These are phyloP conservation scores for Diogma glabrata DNA, from an alignment of 2,888 invertebrate species.

Conservation along the genomic window DNA sequence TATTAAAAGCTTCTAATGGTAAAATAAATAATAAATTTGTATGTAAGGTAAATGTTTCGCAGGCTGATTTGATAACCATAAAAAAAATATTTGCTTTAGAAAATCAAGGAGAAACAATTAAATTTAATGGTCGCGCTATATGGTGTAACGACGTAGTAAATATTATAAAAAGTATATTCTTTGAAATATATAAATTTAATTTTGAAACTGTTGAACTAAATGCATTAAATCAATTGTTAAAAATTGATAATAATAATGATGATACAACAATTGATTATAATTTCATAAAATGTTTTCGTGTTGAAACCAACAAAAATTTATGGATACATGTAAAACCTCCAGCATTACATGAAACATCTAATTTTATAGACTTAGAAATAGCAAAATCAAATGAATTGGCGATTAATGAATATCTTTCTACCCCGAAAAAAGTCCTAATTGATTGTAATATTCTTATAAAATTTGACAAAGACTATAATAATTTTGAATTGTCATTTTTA, in stretches of 20 bases:
- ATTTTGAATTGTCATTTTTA: background rate
- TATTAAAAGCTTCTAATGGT: too few species aligned
- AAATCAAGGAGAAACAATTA: background rate
- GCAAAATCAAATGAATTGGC: background rate
- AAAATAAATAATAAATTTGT: background rate
- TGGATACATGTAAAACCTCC: background rate
- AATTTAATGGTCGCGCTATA: background rate
- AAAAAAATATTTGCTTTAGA: background rate
- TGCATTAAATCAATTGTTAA: too few species aligned
- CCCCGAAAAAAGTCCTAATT: background rate
- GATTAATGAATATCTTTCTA: background rate
- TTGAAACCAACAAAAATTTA: background rate
- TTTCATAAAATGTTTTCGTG: background rate
- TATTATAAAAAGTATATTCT: background rate
- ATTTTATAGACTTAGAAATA: background rate
- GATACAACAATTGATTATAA: background rate
- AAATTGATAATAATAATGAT: too few species aligned
- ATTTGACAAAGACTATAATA: background rate
- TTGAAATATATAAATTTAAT: background rate
- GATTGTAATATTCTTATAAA: slow-evolving; percentile 1
- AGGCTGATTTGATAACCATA: background rate
- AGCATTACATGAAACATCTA: background rate
- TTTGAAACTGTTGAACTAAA: too few species aligned
- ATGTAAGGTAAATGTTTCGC: slow-evolving; percentile 2
- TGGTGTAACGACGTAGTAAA: background rate